Base-by-base conservation (phyloP, 2,113 vertebrate species). In the Phyllostomus discolor region DNA sequence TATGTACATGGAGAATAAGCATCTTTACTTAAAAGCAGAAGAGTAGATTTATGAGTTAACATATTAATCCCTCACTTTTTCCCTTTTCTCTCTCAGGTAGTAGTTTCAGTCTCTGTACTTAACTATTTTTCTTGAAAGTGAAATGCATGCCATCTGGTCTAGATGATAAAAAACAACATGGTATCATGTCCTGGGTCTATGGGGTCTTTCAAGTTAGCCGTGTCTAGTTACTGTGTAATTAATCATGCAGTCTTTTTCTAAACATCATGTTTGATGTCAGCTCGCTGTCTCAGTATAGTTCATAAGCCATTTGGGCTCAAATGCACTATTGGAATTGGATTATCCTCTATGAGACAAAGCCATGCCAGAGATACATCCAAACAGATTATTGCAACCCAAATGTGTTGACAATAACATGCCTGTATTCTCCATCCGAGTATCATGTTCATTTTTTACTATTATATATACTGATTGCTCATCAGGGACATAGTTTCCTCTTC, bases 361-460 rank as follows among this genome's bases (percentile, higher is more conserved):
- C 83, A 2, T 83, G 22, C 9, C 2, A 28, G 83, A 26, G 9
- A 84, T 17, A 54, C 5, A 84, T 52, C 10, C 20, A 50, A 94
- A 81, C 9, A 82, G 7, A 14, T 17, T 79, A 66, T 2, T 20
- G 9, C 0, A 28, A 88, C 38, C 3, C 12, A 66, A 88, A 73
- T 43, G 15, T 46, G 46, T 54, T 33, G 11, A 90, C 33, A 57
- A 73, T 20, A 54, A 11, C 3, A 11, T n/a, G 48, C 8, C 1
- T 54, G 76, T 78, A 70, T 92, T 96, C 88, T 59, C 19, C 5
- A 52, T 17, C 26, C 76, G 15, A 62, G 2, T 78, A 70, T 46
- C 10, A 48, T 9, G 20, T 90, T n/a, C 2, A 41, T 35, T 94
- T 78, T 64, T 43, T 7, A 43, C 57, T 62, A 62, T 62, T 64